Conservation (phyloP, 2,797 vertebrate genomes). For the Epinephelus malabaricus region DNA sequence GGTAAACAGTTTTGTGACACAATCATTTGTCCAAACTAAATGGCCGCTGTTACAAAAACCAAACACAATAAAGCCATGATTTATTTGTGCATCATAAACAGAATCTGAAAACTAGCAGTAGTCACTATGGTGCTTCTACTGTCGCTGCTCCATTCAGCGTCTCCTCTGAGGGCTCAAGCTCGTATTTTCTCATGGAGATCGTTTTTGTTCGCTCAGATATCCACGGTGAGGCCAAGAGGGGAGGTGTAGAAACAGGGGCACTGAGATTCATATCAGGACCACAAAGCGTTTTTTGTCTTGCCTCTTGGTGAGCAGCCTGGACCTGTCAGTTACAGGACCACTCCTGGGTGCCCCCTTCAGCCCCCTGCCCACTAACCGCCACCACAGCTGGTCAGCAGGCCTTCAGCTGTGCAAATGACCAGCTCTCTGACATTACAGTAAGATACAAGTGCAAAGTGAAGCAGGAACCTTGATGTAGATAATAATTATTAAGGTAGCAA, state of each 20-base stretch:
- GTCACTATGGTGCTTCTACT: slow-evolving; percentile 7
- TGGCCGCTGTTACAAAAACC: not conserved
- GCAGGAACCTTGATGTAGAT: not conserved
- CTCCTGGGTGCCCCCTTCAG: slow-evolving; percentile 49
- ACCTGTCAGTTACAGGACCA: slow-evolving; percentile 67
- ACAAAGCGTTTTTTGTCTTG: slow-evolving; percentile 80
- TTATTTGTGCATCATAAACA: slow-evolving; percentile 17
- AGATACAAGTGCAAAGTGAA: not conserved
- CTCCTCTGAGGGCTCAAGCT: slow-evolving; percentile 27
- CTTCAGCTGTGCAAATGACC: slow-evolving; percentile 33
- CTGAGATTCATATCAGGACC: slow-evolving; percentile 79
- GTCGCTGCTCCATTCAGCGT: slow-evolving; percentile 30
- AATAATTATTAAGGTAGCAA: not conserved
- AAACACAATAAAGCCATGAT: slow-evolving; percentile 7
- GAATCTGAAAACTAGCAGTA: slow-evolving; percentile 20
- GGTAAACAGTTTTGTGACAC: not conserved
- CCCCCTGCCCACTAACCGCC: slow-evolving; percentile 10
- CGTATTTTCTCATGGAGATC: slow-evolving; percentile 59
- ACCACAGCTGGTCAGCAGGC: slow-evolving; percentile 45
- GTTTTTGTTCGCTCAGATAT: slow-evolving; percentile 67
- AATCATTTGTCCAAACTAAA: slow-evolving; percentile 3
- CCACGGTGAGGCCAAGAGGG: slow-evolving; percentile 53
- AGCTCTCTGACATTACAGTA: slow-evolving; percentile 9
- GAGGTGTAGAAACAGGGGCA: slow-evolving; percentile 65
- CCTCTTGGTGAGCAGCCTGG: slow-evolving; percentile 59